Conservation (phyloP, 2,888 invertebrate species). For the Athalia cordata region DNA sequence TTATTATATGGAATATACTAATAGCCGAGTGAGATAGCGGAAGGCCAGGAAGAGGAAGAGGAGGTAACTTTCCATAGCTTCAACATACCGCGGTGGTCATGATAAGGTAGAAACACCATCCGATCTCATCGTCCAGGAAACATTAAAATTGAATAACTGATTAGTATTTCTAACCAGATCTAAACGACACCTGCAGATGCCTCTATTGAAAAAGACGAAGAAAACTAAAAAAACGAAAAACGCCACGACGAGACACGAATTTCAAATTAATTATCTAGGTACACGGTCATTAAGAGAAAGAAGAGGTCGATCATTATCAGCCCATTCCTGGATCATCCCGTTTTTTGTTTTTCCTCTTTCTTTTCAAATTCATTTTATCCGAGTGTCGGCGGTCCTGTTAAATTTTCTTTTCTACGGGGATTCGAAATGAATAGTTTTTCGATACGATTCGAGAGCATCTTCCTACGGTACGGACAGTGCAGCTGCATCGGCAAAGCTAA, state of each 20-base stretch:
- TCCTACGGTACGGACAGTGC: no score
- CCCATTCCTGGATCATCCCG: neutral
- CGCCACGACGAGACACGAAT: neutral
- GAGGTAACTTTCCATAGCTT: no score
- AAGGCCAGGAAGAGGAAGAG: no score
- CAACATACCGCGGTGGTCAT: no score
- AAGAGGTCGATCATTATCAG: neutral
- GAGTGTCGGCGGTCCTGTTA: no score
- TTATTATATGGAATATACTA: neutral
- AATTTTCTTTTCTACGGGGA: no score
- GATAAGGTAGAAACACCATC: neutral
- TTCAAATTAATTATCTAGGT: conserved; percentile 12
- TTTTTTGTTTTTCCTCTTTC: neutral
- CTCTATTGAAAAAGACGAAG: neutral
- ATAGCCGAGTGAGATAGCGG: no score
- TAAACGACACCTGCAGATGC: neutral
- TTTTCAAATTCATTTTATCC: neutral
- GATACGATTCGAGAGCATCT: no score
- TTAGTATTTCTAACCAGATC: neutral
- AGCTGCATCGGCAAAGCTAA: no score
- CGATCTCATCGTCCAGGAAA: conserved; percentile 31
- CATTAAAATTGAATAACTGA: conserved; percentile 38
- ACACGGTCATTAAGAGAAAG: neutral
- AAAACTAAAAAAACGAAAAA: neutral
- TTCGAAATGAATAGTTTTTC: no score